phyloP scores from a whole-genome alignment of 2,113 vertebrate species.

The Ameiurus melas region DNA sequence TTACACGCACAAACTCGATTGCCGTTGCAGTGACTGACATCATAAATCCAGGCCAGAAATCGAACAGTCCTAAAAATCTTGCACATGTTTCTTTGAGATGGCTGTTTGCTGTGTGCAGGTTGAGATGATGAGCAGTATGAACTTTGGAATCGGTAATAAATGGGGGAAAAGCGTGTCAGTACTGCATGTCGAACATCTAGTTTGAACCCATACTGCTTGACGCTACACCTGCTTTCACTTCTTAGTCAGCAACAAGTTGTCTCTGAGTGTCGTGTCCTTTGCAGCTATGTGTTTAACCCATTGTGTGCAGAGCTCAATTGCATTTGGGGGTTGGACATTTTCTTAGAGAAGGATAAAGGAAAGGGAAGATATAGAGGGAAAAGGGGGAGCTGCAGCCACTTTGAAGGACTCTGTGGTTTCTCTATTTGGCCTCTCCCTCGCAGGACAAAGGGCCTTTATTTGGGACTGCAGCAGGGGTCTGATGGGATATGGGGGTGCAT shows the following conservation, averaged over 20 bases:
- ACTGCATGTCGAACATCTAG: background rate
- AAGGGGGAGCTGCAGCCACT: constrained; percentile 51
- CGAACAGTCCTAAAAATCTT: background rate
- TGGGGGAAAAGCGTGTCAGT: background rate
- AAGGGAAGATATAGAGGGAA: constrained; percentile 31
- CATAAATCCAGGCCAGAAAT: background rate
- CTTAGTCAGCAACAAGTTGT: constrained; percentile 50
- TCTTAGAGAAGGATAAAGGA: constrained; percentile 35
- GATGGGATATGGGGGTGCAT: constrained; percentile 52
- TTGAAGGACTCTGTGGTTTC: constrained; percentile 49
- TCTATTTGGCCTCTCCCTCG: constrained; percentile 41
- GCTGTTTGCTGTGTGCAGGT: background rate
- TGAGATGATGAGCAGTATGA: background rate
- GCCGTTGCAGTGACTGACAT: background rate
- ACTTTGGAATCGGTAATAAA: background rate
- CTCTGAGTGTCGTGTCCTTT: constrained; percentile 45
- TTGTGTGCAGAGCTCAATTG: constrained; percentile 32
- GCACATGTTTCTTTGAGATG: background rate
- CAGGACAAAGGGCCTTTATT: constrained; percentile 61
- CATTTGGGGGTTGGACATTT: constrained; percentile 36
- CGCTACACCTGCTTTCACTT: constrained; percentile 30
- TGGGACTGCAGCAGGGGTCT: constrained; percentile 50
- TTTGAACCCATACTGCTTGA: background rate
- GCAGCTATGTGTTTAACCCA: constrained; percentile 36
- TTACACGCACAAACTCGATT: background rate